These are phyloP conservation scores for Digitonthophagus gazella DNA, from an alignment of 2,888 invertebrate genomes.

Conservation along the genomic window DNA sequence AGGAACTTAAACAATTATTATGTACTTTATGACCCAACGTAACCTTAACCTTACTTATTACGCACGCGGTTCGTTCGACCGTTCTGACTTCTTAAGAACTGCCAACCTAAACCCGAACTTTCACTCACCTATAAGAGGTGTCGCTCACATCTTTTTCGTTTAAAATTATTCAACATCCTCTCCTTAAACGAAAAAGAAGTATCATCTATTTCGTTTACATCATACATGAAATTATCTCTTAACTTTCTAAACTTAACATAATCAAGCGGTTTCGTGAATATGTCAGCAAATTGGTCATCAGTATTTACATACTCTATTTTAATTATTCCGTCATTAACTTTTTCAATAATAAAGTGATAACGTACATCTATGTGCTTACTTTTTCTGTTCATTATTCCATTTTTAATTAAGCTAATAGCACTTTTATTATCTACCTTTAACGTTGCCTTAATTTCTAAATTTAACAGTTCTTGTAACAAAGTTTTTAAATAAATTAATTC, in stretches of 20 bases:
- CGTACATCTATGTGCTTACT: constrained; percentile 31
- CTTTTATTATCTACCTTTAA: constrained; percentile 30
- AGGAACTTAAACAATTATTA: too few species aligned
- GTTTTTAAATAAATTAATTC: constrained; percentile 14
- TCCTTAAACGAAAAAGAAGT: not conserved
- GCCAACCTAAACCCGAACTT: too few species aligned
- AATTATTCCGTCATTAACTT: constrained; percentile 22
- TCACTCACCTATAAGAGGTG: too few species aligned
- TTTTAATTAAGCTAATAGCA: constrained; percentile 28
- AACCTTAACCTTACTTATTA: too few species aligned
- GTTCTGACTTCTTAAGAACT: too few species aligned
- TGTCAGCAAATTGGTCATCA: constrained; percentile 25
- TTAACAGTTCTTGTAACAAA: constrained; percentile 17
- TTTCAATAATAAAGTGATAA: constrained; percentile 29
- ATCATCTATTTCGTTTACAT: not conserved
- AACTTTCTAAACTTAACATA: not conserved
- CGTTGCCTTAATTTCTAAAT: not conserved
- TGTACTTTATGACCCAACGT: too few species aligned
- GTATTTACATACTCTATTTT: constrained; percentile 25
- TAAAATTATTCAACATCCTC: not conserved
- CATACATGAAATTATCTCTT: not conserved
- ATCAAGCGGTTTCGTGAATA: constrained; percentile 28
- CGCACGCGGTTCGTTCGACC: too few species aligned
- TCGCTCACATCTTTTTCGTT: too few species aligned
- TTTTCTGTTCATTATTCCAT: constrained; percentile 17